phyloP scores from a whole-genome alignment of 2,888 invertebrate genomes.

The Pyrrhosoma nymphula region DNA sequence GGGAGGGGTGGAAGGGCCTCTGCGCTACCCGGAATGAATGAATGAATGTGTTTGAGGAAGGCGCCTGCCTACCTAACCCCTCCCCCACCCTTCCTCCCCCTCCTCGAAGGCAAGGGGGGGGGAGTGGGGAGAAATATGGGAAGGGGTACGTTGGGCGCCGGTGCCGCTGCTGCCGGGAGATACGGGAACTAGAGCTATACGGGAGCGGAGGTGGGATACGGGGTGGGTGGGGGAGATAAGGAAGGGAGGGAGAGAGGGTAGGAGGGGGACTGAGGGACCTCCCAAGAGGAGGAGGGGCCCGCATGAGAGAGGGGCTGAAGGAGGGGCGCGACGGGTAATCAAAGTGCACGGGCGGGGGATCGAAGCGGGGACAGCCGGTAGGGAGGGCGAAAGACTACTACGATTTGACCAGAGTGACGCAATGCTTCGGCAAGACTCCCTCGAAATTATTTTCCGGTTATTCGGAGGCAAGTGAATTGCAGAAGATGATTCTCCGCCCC shows the following conservation, averaged over 20 bases:
- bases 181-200: not conserved
- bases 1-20: not conserved
- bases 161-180: not conserved
- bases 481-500: too few species aligned
- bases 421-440: too few species aligned
- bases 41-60: constrained; percentile 18
- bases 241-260: not conserved
- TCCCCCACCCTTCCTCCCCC: too few species aligned
- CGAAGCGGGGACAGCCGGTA: too few species aligned
- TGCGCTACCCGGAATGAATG: not conserved
- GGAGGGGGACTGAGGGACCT: not conserved
- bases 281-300: not conserved
- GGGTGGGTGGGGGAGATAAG: not conserved
- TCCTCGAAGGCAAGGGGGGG: not conserved
- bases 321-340: not conserved
- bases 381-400: too few species aligned
- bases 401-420: too few species aligned
- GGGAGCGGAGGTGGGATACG: too few species aligned
- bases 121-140: not conserved
- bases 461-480: too few species aligned
- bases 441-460: too few species aligned
- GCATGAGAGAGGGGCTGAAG: not conserved
- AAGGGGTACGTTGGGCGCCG: not conserved
- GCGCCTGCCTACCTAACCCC: not conserved
- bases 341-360: too few species aligned